Conservation (phyloP, 1,140 invertebrate species). For the Phenacoccus solenopsis region DNA sequence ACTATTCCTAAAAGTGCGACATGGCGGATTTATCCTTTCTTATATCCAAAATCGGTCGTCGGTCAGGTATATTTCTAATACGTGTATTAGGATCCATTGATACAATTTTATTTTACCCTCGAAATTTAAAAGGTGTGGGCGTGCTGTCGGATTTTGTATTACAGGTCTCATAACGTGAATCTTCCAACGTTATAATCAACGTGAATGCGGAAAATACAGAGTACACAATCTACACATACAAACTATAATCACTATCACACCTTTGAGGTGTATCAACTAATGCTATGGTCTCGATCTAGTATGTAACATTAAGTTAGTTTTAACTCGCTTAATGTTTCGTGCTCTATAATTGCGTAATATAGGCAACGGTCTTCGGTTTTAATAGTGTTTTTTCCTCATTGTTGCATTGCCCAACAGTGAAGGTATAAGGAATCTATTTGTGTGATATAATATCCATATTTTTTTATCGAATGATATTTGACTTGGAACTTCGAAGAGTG, state of each 20-base stretch:
- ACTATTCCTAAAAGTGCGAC: too few relatives aligned
- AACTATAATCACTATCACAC: not conserved
- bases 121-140: not conserved
- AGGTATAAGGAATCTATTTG: too few relatives aligned
- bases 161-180: not conserved
- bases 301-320: not conserved
- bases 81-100: too few relatives aligned
- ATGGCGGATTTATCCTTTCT: too few relatives aligned
- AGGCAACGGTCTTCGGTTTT: not conserved
- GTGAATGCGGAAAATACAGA: not conserved
- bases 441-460: too few relatives aligned
- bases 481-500: too few relatives aligned
- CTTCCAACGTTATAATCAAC: not conserved
- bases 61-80: too few relatives aligned
- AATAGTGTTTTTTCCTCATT: too few relatives aligned
- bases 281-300: not conserved
- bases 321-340: not conserved
- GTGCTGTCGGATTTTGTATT: not conserved
- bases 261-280: slow-evolving; percentile 1
- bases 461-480: too few relatives aligned
- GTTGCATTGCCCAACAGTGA: too few relatives aligned
- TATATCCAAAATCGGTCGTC: too few relatives aligned
- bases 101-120: not conserved
- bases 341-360: not conserved
- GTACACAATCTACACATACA: not conserved